Base-by-base conservation (phyloP, 2,888 invertebrate species). In the Xestia rhomboidea region DNA sequence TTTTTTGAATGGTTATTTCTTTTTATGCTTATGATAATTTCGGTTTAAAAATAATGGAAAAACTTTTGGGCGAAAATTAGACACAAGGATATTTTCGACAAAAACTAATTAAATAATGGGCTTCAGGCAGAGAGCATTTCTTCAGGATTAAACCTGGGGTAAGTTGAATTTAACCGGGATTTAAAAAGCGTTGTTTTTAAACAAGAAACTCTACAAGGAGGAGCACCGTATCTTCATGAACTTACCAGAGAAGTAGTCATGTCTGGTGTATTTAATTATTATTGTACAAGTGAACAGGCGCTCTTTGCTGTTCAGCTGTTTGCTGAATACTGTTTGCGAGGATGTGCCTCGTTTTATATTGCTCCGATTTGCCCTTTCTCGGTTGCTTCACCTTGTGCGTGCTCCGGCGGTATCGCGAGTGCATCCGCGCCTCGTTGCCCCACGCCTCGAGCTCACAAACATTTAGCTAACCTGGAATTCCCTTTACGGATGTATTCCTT, bases 261-360 rank as follows among this genome's bases (percentile, higher is more conserved):
- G 82, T 87, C 89, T 91, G 94, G 94, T 93, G 83, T 86, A 88
- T 90, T 84, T 87, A 79, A 79, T 85, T 84, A 83, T 89, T 90
- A 49, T 90, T 89, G 90, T 90, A 90, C 89, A 89, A 89, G 89
- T 88, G 88, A 83, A 89, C 90, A 91, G 92, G 90, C 90, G 90
- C 91, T 93, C 91, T 92, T 91, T 90, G 81, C 78, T 83, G 93
- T 94, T 94, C 92, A 92, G 91, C 90, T 92, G 92, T 93, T 92
- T 90, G 92, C 94, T 91, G 96, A 96, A 95, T 96, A 96, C 93
- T 91, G 90, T 93, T 85, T 73, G 91, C 90, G 93, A 94, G 93
- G 96, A 96, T 96, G 95, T 94, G 94, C 94, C 91, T 92, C 95
- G 95, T 95, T 96, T 96, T 96, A 96, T 96, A 96, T 95, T 94